A percentile compares a stretch with the other conserved stretches of the same genome.
phyloP scores from a whole-genome alignment of 2,113 vertebrate genomes.

The Vulpes ferrilata region DNA sequence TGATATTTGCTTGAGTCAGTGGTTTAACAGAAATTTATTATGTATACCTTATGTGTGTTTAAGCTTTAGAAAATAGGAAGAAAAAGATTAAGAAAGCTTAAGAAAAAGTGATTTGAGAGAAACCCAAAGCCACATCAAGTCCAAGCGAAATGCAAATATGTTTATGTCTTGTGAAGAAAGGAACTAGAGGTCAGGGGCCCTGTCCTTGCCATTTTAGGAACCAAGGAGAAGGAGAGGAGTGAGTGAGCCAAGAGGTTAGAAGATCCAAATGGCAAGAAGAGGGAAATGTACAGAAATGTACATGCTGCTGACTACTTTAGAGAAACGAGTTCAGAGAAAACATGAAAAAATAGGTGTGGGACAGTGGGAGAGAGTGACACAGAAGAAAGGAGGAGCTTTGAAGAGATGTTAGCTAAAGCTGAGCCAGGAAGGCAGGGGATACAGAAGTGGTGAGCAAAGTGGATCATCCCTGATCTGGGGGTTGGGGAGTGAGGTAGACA shows the following conservation, averaged over 20 bases:
- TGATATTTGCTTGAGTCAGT: not conserved
- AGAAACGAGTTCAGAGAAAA: not conserved
- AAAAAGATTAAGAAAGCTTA: not conserved
- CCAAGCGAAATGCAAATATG: not conserved
- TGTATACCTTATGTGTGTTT: not conserved
- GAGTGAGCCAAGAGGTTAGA: not conserved
- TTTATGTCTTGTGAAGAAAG: not conserved
- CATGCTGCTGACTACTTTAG: not conserved
- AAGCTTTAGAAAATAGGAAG: not conserved
- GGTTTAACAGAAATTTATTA: not conserved
- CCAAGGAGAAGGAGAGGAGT: not conserved
- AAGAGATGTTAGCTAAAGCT: not conserved
- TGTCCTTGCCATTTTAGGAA: not conserved
- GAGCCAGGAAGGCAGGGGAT: not conserved
- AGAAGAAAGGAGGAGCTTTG: not conserved
- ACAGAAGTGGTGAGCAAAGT: accelerated
- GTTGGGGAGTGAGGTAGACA: accelerated
- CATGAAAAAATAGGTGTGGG: not conserved
- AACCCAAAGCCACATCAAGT: not conserved
- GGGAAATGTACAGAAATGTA: not conserved
- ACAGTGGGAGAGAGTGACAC: not conserved
- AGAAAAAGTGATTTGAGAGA: not conserved
- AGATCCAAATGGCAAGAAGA: not conserved
- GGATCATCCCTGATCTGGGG: not conserved
- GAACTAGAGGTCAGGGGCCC: not conserved